These are phyloP conservation scores for Sympetrum striolatum DNA, from an alignment of 2,888 invertebrate genomes.

Conservation along the genomic window DNA sequence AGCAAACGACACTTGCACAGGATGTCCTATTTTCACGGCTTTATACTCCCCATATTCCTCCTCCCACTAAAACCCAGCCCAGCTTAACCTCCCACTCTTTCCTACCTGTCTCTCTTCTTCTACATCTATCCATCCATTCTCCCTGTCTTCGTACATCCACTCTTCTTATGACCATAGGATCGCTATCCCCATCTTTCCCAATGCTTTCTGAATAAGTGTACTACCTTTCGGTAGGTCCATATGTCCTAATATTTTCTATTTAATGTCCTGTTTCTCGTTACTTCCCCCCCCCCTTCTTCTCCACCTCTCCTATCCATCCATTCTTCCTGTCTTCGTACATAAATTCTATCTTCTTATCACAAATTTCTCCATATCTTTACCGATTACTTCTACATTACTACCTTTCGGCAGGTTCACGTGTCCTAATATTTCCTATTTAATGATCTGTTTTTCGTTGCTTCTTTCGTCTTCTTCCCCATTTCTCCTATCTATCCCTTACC, in stretches of 20 bases:
- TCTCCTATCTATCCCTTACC: neutral
- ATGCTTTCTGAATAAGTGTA: neutral
- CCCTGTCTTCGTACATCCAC: neutral
- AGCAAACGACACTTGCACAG: slow-evolving; percentile 39
- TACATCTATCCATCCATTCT: neutral
- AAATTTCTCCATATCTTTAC: neutral
- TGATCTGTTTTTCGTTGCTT: too few species aligned
- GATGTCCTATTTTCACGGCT: slow-evolving; percentile 42
- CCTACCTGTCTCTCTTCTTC: neutral
- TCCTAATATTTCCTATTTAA: too few species aligned
- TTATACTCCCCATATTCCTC: slow-evolving; percentile 8
- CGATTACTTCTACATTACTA: neutral
- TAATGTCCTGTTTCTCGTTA: too few species aligned
- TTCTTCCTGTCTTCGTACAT: neutral
- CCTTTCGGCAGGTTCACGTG: too few species aligned
- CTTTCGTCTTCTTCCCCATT: too few species aligned
- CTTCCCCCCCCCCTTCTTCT: neutral
- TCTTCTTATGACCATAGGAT: neutral
- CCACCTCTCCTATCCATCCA: neutral
- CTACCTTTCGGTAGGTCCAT: too few species aligned
- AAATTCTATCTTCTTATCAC: neutral
- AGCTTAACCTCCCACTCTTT: neutral
- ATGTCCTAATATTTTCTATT: too few species aligned
- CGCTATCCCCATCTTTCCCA: neutral
- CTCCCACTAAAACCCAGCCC: neutral